phyloP scores from a whole-genome alignment of 2,797 vertebrate genomes.

The Amazona finschi region DNA sequence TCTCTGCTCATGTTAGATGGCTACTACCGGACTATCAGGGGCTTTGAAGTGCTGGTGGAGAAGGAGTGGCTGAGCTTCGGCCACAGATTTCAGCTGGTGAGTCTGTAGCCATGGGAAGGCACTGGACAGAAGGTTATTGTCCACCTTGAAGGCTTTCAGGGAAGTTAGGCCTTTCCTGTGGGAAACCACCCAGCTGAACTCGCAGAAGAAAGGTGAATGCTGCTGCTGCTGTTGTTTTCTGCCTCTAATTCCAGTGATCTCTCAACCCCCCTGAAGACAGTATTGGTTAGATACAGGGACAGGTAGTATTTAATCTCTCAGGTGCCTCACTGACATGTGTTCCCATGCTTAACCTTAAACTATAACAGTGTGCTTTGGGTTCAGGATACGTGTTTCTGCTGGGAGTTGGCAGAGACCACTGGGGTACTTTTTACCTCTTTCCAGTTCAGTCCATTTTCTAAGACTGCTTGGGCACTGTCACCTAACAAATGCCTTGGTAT shows the following conservation, averaged over 20 bases:
- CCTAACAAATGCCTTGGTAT: neutral
- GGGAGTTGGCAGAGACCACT: neutral
- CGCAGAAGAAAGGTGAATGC: neutral
- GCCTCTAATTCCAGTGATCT: neutral
- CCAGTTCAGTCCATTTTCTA: neutral
- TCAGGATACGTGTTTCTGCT: neutral
- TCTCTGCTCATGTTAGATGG: constrained; percentile 95
- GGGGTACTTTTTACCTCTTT: neutral
- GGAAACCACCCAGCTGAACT: neutral
- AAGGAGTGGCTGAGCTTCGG: constrained; percentile 98
- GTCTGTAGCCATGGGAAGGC: neutral
- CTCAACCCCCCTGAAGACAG: neutral
- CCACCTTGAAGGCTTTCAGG: neutral
- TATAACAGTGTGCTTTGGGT: neutral
- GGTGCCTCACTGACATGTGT: neutral
- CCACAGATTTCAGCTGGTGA: constrained; percentile 95
- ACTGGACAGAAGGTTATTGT: neutral
- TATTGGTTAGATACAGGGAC: neutral
- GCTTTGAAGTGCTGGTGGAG: constrained; percentile 93
- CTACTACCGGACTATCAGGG: constrained; percentile 88
- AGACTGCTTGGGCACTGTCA: neutral
- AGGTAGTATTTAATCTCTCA: neutral
- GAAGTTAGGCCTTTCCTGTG: neutral
- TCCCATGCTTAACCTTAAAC: neutral
- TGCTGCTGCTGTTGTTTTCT: neutral